A percentile compares a stretch with the other conserved stretches of the same genome.
Conservation (phyloP, 2,888 invertebrate species). For the Lepetodrilus schrolli region DNA sequence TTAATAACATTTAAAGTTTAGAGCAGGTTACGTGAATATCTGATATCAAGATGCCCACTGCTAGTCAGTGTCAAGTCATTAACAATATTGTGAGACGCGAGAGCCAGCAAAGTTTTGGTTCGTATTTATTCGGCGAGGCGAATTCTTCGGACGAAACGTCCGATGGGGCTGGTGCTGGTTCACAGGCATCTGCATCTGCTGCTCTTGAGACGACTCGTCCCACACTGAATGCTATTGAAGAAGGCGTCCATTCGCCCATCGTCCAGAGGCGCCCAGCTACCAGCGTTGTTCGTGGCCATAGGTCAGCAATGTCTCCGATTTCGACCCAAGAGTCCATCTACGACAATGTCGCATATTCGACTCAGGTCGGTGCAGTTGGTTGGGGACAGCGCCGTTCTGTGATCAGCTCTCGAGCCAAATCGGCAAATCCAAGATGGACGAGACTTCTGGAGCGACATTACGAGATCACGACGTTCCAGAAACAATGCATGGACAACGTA, state of each 20-base stretch:
- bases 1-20: not conserved
- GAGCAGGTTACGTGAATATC: not conserved
- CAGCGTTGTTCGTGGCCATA: not conserved
- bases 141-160: constrained; percentile 10
- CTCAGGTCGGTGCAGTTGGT: not conserved
- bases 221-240: too few species aligned
- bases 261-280: not conserved
- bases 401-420: not conserved
- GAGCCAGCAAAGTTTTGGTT: too few species aligned
- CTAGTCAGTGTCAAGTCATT: constrained; percentile 15
- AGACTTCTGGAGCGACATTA: not conserved
- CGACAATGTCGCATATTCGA: too few species aligned
- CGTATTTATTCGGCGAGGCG: not conserved
- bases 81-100: not conserved
- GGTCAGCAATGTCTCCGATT: too few species aligned
- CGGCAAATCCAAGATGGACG: not conserved
- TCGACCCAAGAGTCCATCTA: too few species aligned
- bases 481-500: constrained; percentile 8
- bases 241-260: too few species aligned
- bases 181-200: not conserved
- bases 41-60: not conserved
- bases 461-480: constrained; percentile 10
- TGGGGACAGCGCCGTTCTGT: not conserved
- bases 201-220: not conserved
- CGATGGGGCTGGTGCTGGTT: not conserved